A percentile compares a stretch with the other conserved stretches of the same genome.
These are phyloP conservation scores for Vollenhovia emeryi DNA, from an alignment of 1,140 invertebrate genomes.

Conservation along the genomic window DNA sequence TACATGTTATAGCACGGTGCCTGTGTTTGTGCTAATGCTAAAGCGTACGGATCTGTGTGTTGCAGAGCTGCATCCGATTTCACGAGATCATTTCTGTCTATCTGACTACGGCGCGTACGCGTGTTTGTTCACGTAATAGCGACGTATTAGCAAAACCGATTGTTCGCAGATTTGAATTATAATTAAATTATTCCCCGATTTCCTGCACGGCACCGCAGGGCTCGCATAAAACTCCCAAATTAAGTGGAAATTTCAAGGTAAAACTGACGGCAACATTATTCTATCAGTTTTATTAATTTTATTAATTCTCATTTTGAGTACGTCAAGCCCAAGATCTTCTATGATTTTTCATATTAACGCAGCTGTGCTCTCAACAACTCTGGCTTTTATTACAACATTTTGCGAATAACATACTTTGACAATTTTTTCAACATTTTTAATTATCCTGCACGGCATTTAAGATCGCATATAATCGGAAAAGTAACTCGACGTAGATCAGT, in stretches of 20 bases:
- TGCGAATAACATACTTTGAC: neutral
- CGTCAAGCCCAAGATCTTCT: neutral
- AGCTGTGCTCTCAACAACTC: neutral
- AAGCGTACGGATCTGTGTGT: neutral
- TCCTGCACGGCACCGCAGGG: neutral
- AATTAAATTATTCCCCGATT: neutral
- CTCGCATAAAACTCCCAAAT: neutral
- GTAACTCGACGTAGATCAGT: neutral
- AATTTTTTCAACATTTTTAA: neutral
- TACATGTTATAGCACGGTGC: neutral
- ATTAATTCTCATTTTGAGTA: neutral
- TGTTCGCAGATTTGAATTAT: neutral
- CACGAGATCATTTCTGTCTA: conserved; percentile 37
- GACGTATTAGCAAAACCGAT: neutral
- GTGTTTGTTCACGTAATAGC: conserved; percentile 6
- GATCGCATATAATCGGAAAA: neutral
- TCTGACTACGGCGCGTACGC: neutral
- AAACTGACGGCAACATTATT: neutral
- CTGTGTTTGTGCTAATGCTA: conserved; percentile 1
- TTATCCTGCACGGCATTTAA: neutral
- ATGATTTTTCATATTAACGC: neutral
- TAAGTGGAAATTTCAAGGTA: neutral
- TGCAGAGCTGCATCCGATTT: neutral
- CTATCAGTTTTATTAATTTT: neutral
- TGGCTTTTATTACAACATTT: neutral